phyloP scores from a whole-genome alignment of 1,140 invertebrate species.

The Heliconius himera region DNA sequence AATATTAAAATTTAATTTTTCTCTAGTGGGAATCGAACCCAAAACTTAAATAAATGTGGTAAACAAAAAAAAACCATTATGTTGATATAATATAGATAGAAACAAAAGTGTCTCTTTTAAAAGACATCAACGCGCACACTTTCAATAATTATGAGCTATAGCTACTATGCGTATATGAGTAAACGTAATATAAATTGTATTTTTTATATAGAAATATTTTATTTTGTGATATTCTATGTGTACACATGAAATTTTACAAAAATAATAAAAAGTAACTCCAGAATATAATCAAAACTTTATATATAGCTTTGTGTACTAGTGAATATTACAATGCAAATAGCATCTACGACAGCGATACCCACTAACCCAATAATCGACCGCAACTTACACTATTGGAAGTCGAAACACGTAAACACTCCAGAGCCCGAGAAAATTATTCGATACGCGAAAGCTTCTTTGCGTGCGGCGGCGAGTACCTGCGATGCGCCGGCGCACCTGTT shows the following conservation, averaged over 20 bases:
- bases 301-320: not conserved
- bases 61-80: not conserved
- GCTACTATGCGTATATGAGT: not conserved
- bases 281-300: not conserved
- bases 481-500: conserved; percentile 56
- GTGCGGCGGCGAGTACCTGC: conserved; percentile 46
- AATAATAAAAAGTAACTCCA: too few relatives aligned
- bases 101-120: not conserved
- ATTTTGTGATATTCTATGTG: too few relatives aligned
- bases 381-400: conserved; percentile 46
- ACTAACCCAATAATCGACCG: conserved; percentile 46
- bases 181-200: not conserved
- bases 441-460: conserved; percentile 60
- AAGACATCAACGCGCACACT: conserved; percentile 30
- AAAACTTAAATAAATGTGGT: not conserved
- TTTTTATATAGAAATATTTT: not conserved
- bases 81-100: too few relatives aligned
- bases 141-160: not conserved
- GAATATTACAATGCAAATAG: conserved; percentile 37
- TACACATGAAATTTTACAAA: too few relatives aligned
- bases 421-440: conserved; percentile 64
- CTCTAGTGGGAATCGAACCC: too few relatives aligned
- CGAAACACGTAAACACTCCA: conserved; percentile 56
- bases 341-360: conserved; percentile 20
- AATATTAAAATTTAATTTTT: too few relatives aligned